Evolutionary conservation across 2,888 invertebrate genomes (phyloP), one percentile per base, ranked within the genome.

Genomic region (Mycalesis mineus): DNA sequence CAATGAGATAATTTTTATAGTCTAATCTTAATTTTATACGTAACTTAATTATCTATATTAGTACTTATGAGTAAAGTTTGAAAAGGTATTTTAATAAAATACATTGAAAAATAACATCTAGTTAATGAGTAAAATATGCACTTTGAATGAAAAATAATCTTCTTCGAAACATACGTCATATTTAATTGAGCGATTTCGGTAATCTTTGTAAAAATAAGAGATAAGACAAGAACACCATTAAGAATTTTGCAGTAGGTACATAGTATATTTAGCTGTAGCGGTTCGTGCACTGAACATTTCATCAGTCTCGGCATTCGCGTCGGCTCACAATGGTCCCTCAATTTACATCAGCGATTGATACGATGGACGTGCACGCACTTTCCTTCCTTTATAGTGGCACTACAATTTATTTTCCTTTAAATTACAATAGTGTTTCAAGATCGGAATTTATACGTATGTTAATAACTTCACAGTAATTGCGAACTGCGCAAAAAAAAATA

Each of bases 331-430:
- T 75, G 69, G 70, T 66, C 61, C 69, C 71, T 72, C 68, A 71
- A 77, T 79, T 75, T 75, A 72, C 76, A 80, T 78, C 71, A 70
- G 68, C 69, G 64, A 71, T 70, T 70, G 71, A 71, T 66, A 67
- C 64, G 66, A 62, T 57, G 56, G 61, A 57, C 58, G 57, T 62
- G 61, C 62, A 52, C 56, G 58, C 47, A 60, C 63, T 56, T 61
- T 55, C 55, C 52, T 65, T 61, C 53, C 47, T 58, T 57, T 65
- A 60, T 59, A 67, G 61, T 57, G 54, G 48, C 55, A 52, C 42
- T 42, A 57, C 54, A 51, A 55, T 62, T 53, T 61, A 61, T 61
- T 58, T 58, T 31, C 37, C 31, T 47, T 51, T 50, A 61, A 55
- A 61, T 57, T 58, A 50, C 42, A 42, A 55, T 49, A 36, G 36